These are phyloP conservation scores for Lophotriccus pileatus DNA, from an alignment of 2,797 vertebrate genomes.

Conservation along the genomic window DNA sequence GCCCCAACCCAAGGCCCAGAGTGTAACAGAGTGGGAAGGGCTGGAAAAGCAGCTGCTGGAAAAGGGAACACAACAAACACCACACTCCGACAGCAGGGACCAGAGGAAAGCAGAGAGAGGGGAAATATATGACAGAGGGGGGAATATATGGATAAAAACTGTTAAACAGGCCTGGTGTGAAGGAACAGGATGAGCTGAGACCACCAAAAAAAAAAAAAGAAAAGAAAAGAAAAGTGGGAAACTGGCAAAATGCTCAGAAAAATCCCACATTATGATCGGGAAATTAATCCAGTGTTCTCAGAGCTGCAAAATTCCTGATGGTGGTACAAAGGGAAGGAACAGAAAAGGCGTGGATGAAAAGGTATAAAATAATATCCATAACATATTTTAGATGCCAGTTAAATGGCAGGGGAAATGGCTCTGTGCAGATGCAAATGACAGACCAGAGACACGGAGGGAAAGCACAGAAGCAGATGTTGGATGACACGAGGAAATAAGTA, in stretches of 20 bases:
- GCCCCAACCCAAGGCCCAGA: neutral
- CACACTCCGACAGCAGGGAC: neutral
- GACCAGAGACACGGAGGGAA: constrained; percentile 16
- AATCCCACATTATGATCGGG: neutral
- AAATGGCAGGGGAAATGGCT: constrained; percentile 62
- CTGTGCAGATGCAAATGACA: constrained; percentile 46
- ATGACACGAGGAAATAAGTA: neutral
- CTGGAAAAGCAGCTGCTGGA: neutral
- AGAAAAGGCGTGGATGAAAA: neutral
- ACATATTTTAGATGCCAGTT: constrained; percentile 61
- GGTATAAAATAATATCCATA: neutral
- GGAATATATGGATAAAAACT: neutral
- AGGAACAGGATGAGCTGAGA: neutral
- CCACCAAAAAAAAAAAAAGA: neutral
- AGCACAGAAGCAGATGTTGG: constrained; percentile 54
- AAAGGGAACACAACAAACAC: neutral
- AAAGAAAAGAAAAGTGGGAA: neutral
- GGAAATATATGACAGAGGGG: neutral
- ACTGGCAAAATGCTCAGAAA: neutral
- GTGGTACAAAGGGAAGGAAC: neutral
- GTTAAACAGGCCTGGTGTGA: neutral
- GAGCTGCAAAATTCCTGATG: neutral
- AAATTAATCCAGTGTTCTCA: neutral
- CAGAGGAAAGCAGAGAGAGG: neutral
- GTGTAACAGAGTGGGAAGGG: neutral